Conservation (phyloP, 2,113 vertebrate genomes). For the Sebastes fasciatus region DNA sequence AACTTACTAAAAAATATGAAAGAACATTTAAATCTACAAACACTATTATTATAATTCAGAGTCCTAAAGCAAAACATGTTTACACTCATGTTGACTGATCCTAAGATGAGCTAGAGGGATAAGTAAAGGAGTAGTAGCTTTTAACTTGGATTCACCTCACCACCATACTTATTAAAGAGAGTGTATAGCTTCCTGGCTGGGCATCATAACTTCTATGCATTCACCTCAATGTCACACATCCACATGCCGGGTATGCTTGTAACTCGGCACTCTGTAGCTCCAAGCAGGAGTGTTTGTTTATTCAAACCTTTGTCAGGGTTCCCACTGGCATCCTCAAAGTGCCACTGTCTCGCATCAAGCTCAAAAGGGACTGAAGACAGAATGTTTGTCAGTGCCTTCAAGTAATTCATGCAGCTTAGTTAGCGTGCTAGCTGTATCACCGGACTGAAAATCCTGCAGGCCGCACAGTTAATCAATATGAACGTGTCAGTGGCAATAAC, state of each 20-base stretch:
- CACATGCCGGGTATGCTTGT: constrained; percentile 13
- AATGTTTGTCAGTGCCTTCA: constrained; percentile 70
- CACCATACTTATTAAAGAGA: background rate
- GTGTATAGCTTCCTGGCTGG: background rate
- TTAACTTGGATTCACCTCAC: constrained; percentile 1
- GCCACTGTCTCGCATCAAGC: constrained; percentile 70
- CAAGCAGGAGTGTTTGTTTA: constrained; percentile 53
- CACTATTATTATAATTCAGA: too few species aligned
- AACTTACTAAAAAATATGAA: background rate
- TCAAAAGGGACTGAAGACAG: constrained; percentile 69
- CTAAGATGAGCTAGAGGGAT: background rate
- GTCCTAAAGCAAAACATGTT: too few species aligned
- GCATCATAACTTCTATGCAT: constrained; percentile 21
- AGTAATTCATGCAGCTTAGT: constrained; percentile 64
- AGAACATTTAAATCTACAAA: background rate
- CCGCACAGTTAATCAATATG: constrained; percentile 26
- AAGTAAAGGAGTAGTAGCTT: background rate
- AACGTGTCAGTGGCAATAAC: constrained; percentile 9
- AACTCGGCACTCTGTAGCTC: constrained; percentile 39
- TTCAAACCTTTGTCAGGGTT: constrained; percentile 65
- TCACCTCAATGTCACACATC: constrained; percentile 37
- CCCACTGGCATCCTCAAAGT: constrained; percentile 67
- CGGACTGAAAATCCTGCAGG: constrained; percentile 36
- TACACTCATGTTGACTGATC: background rate
- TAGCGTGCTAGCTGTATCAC: constrained; percentile 31